Evolutionary conservation across 2,113 vertebrate genomes (phyloP), one percentile per base, ranked within the genome.

Genomic region (Aythya baeri): DNA sequence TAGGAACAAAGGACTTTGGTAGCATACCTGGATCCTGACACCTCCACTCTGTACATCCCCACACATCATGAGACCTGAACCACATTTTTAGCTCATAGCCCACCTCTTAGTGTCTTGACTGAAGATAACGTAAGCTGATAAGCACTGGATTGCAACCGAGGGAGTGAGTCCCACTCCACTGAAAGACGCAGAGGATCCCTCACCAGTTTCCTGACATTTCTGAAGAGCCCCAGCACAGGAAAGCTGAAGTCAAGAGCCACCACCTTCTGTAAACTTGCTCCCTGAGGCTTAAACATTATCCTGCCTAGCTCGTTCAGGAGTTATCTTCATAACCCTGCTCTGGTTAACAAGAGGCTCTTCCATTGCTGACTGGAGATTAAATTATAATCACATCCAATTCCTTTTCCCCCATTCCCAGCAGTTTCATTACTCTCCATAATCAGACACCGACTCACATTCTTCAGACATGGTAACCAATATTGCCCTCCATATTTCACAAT

Each of bases 381-480:
- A 95, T 91, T 89, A 86, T 68, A 50, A 62, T n/a, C 75, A 54
- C 41, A 79, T 89, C 43, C 92, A 58, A 74, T 95, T 89, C 85
- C 91, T 82, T 82, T 38, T 11, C 73, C 55, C 70, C 9, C 82
- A 44, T 70, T 84, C 93, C 90, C 75, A 86, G 36, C 68, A 87
- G 83, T 88, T 97, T 63, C 94, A 94, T 97, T 89, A 91, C 83
- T 95, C 93, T 93, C 95, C 71, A 21, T 94, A 91, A 97, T 73
- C 96, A 94, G 95, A 89, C 90, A 80, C n/a, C 3, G 14, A 23
- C 73, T 84, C 94, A 57, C 92, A 75, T 95, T 76, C 87, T 70
- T 95, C 92, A 66, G 92, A 73, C 79, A 79, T 2, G 13, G 78
- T 88, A 85, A 95, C 91, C 34, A 7, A 88, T 86, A 92, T 91